These are phyloP conservation scores for Chorisops tibialis DNA, from an alignment of 2,888 invertebrate genomes.

Conservation along the genomic window DNA sequence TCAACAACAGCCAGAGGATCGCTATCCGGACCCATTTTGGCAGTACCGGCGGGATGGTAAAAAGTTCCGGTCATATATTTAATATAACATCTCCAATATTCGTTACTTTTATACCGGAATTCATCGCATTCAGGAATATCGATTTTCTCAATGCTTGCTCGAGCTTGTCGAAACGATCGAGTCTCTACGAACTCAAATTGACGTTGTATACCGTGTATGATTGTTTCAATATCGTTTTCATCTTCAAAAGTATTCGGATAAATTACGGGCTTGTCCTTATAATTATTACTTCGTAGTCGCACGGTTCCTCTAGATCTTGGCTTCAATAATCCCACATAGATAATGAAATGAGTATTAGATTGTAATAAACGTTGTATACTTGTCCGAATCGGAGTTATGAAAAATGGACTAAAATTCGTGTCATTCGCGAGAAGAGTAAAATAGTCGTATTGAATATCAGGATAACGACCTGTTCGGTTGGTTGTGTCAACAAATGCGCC, in stretches of 20 bases:
- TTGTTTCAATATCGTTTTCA: constrained; percentile 54
- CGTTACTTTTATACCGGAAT: constrained; percentile 66
- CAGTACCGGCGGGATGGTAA: constrained; percentile 69
- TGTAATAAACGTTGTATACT: neutral
- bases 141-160: constrained; percentile 57
- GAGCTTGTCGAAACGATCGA: constrained; percentile 48
- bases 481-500: constrained; percentile 55
- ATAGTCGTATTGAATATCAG: constrained; percentile 54
- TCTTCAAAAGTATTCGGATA: constrained; percentile 60
- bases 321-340: neutral
- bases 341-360: neutral
- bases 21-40: constrained; percentile 59
- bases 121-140: constrained; percentile 77
- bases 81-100: constrained; percentile 82
- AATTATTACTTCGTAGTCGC: constrained; percentile 54
- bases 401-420: too few relatives aligned
- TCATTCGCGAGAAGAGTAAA: neutral
- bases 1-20: constrained; percentile 57
- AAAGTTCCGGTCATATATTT: constrained; percentile 74
- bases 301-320: constrained; percentile 9
- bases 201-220: constrained; percentile 45
- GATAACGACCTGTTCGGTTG: constrained; percentile 43
- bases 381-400: neutral
- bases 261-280: constrained; percentile 57
- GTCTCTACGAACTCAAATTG: constrained; percentile 48